Evolutionary conservation across 2,888 invertebrate species (phyloP).

Genomic region (Xylota segnis): DNA sequence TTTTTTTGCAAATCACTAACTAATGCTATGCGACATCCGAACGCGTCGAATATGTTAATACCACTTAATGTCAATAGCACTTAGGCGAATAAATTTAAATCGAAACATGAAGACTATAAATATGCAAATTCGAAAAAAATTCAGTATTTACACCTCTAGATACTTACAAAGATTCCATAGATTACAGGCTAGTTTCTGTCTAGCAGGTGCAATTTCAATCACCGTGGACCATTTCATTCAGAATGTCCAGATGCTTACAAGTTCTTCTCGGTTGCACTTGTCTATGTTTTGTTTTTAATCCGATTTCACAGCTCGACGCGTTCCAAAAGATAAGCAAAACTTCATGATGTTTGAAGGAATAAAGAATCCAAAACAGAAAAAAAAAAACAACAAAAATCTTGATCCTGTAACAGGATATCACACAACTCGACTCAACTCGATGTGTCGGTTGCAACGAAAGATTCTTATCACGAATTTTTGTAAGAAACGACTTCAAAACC

Average conservation of each 20-base stretch:
- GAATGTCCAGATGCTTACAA: constrained; percentile 18
- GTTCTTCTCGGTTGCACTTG: constrained; percentile 18
- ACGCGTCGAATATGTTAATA: constrained; percentile 30
- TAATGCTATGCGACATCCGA: constrained; percentile 33
- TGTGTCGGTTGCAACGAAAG: constrained; percentile 44
- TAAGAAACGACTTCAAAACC: constrained; percentile 27
- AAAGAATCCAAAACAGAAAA: constrained; percentile 25
- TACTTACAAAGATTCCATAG: constrained; percentile 70
- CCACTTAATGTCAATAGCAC: constrained; percentile 36
- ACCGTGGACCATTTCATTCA: constrained; percentile 53
- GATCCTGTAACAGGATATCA: constrained; percentile 34
- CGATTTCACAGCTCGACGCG: constrained; percentile 29
- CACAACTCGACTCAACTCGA: constrained; percentile 41
- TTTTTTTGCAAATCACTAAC: constrained; percentile 11
- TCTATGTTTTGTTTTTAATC: constrained; percentile 14
- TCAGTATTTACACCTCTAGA: neutral
- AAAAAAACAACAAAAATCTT: no score
- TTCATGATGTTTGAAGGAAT: constrained; percentile 27
- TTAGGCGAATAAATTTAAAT: constrained; percentile 23
- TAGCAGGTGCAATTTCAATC: constrained; percentile 44
- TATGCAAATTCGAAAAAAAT: neutral
- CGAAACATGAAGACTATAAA: neutral
- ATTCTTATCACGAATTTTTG: constrained; percentile 64
- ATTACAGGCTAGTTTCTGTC: constrained; percentile 26
- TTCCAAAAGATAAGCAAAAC: constrained; percentile 18